phyloP scores from a whole-genome alignment of 2,113 vertebrate species.

The Phoxinus phoxinus region DNA sequence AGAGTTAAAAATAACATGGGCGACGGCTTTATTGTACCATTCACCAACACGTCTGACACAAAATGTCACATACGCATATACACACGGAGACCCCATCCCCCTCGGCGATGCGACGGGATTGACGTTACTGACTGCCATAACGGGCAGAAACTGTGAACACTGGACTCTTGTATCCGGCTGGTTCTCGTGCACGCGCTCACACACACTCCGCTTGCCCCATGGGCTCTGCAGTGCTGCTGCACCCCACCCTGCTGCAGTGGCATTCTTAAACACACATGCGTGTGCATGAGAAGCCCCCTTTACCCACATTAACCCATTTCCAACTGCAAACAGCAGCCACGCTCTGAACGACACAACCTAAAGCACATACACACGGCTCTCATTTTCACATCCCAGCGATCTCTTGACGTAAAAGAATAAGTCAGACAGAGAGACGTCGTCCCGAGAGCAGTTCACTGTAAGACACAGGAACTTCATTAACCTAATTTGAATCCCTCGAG shows the following conservation, averaged over 20 bases:
- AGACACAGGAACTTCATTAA: slow-evolving; percentile 26
- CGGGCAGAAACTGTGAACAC: slow-evolving; percentile 20
- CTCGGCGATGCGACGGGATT: slow-evolving; percentile 6
- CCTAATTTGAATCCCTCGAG: slow-evolving; percentile 2
- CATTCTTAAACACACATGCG: slow-evolving; percentile 43
- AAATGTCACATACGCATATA: slow-evolving; percentile 50
- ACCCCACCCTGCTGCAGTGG: slow-evolving; percentile 61
- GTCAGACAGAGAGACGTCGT: not conserved
- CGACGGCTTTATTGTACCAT: slow-evolving; percentile 60
- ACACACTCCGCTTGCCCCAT: slow-evolving; percentile 41
- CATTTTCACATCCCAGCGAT: not conserved
- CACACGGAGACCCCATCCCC: slow-evolving; percentile 32
- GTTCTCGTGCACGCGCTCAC: not conserved
- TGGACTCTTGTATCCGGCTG: not conserved
- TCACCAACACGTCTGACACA: slow-evolving; percentile 57
- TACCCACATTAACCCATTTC: slow-evolving; percentile 49
- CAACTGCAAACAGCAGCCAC: slow-evolving; percentile 34
- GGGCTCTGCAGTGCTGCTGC: slow-evolving; percentile 58
- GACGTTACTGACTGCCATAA: slow-evolving; percentile 39
- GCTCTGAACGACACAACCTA: slow-evolving; percentile 10
- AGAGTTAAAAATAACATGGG: slow-evolving; percentile 65
- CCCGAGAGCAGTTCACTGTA: slow-evolving; percentile 3
- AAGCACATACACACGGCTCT: not conserved
- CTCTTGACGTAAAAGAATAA: not conserved
- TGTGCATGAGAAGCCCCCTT: slow-evolving; percentile 34